phyloP scores from a whole-genome alignment of 1,140 invertebrate species.

The Drosophila burlai region DNA sequence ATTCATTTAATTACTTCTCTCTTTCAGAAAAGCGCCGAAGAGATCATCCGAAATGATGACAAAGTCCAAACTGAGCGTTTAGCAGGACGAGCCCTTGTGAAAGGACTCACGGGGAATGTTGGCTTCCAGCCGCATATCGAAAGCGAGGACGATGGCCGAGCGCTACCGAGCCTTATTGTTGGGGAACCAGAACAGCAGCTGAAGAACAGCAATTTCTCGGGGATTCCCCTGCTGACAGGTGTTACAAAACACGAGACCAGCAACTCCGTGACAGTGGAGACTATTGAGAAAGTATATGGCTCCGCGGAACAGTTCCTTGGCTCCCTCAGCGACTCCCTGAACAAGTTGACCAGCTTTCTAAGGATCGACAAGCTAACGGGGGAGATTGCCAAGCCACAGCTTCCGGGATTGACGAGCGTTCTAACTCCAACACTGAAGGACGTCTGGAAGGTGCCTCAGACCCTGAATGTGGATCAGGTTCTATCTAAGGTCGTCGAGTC shows the following conservation, averaged over 20 bases:
- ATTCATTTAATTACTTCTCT: background rate
- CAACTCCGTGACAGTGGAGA: conserved; percentile 69
- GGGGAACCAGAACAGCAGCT: conserved; percentile 87
- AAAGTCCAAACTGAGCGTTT: conserved; percentile 85
- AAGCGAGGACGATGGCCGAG: conserved; percentile 87
- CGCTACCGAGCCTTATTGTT: conserved; percentile 87
- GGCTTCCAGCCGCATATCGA: conserved; percentile 88
- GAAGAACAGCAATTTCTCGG: conserved; percentile 86
- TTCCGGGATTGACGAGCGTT: conserved; percentile 62
- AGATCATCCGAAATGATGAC: conserved; percentile 85
- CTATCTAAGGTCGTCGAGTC: conserved; percentile 84
- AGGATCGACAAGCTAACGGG: conserved; percentile 75
- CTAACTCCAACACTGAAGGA: conserved; percentile 74
- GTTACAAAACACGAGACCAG: conserved; percentile 90
- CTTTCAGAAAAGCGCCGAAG: conserved; percentile 75
- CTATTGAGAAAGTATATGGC: conserved; percentile 65
- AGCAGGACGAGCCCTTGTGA: conserved; percentile 85
- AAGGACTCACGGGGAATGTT: conserved; percentile 84
- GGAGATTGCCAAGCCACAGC: conserved; percentile 65
- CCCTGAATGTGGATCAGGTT: conserved; percentile 70
- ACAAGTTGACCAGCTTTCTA: conserved; percentile 62
- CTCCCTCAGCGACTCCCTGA: conserved; percentile 57
- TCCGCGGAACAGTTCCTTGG: conserved; percentile 75
- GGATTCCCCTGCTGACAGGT: conserved; percentile 89
- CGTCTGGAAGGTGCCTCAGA: conserved; percentile 73